Base-by-base conservation (phyloP, 1,140 invertebrate genomes). In the Halesus radiatus region DNA sequence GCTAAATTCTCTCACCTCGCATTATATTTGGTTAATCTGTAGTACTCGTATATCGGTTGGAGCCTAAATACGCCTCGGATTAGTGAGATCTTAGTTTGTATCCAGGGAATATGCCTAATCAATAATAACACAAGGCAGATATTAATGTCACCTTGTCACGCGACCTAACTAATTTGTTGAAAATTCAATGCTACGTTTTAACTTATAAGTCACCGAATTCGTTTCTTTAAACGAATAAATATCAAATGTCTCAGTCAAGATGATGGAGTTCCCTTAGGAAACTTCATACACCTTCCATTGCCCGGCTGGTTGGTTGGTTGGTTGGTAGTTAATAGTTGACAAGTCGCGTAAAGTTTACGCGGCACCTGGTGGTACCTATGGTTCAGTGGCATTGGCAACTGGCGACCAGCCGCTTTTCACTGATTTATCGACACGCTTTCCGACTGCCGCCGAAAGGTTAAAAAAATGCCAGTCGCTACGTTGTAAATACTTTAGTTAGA, bases 341-440 rank as follows among this genome's bases (percentile, higher is more conserved):
- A 75, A 56, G 72, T 58, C 72, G 58, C 45, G 56, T 62, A 50
- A 76, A 64, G 56, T 66, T 76, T 26, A 8, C 53, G 23, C 52
- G 26, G 58, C 78, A 79, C 78, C 78, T 75, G 78, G 78, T 26
- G 66, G 10, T 45, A 45, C 37, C 10, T 45, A 45, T 45, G 37
- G 29, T 16, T 45, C 37, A 62, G 58, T 37, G 3, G 20, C 37
- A 50, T 20, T 58, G n/a, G 37, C 37, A 37, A 45, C 37, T 45
- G 37, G 22, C 68, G 52, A 18, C 70, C 52, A 22, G 68, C 64
- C 62, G 80, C 54, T 58, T 72, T 74, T 72, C 58, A 37, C 79
- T 83, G 82, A 83, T 83, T 83, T 83, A 83, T 81, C 78, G 78
- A 83, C 76, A 66, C 76, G 76, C 45, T 64, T 66, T 81, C 72